phyloP scores from a whole-genome alignment of 2,888 invertebrate genomes.

The Boloria euphrosyne region DNA sequence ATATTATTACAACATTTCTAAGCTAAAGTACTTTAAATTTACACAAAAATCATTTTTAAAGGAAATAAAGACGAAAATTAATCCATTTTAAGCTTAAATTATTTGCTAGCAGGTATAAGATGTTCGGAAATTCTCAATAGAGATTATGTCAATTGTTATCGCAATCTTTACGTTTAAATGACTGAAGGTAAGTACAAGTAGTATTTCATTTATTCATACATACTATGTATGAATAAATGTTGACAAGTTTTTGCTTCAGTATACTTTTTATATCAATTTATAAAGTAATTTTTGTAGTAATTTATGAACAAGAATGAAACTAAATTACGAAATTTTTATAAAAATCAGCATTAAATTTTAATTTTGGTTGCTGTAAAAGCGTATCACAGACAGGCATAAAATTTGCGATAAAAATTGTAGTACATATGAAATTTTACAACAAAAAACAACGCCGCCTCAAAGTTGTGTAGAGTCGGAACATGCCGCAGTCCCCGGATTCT shows the following conservation, averaged over 20 bases:
- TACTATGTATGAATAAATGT: not conserved
- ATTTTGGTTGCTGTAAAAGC: conserved; percentile 21
- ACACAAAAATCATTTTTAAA: too few relatives aligned
- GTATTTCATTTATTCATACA: too few relatives aligned
- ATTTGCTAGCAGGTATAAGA: conserved; percentile 35
- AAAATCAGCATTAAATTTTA: conserved; percentile 15
- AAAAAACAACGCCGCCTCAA: conserved; percentile 60
- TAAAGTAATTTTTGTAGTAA: too few relatives aligned
- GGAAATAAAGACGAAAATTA: conserved; percentile 70
- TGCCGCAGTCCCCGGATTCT: conserved; percentile 61
- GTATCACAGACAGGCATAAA: conserved; percentile 25
- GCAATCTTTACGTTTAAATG: conserved; percentile 17
- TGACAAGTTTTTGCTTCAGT: conserved; percentile 7
- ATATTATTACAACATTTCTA: too few relatives aligned
- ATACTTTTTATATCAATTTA: too few relatives aligned
- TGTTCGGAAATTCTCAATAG: conserved; percentile 28
- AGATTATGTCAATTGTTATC: conserved; percentile 25
- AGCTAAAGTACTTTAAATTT: too few relatives aligned
- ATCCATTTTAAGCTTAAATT: conserved; percentile 51
- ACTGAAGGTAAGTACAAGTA: conserved; percentile 19
- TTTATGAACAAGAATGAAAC: too few relatives aligned
- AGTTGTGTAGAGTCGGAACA: conserved; percentile 57
- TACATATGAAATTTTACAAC: conserved; percentile 56
- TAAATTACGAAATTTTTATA: conserved; percentile 4
- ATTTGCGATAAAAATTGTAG: conserved; percentile 51